Evolutionary conservation across 2,113 vertebrate species (phyloP).

Genomic region (Apteryx mantelli): DNA sequence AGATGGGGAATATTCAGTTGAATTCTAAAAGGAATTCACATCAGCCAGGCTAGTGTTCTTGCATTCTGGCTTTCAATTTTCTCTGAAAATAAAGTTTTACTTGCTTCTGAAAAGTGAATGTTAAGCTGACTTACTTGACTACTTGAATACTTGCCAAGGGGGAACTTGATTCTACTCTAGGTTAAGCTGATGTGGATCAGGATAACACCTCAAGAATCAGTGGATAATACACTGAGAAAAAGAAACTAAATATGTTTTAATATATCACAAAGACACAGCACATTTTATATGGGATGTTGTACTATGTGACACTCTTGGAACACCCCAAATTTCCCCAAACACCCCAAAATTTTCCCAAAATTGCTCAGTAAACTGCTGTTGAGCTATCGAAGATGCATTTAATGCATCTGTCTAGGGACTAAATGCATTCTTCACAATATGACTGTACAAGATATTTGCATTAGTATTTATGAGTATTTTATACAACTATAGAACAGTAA

Average conservation of each 20-base stretch:
- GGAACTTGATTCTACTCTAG: background rate
- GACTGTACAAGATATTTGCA: background rate
- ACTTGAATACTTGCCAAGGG: background rate
- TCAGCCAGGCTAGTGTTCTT: background rate
- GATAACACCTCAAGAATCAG: background rate
- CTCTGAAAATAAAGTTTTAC: background rate
- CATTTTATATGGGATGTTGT: fast-evolving
- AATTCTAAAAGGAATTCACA: background rate
- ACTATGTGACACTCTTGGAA: background rate
- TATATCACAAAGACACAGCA: background rate
- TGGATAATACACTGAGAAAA: background rate
- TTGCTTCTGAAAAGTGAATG: background rate
- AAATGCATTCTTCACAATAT: background rate
- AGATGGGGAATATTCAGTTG: background rate
- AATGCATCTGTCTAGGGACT: background rate
- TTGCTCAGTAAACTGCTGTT: background rate
- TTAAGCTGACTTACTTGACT: background rate
- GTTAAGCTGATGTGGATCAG: background rate
- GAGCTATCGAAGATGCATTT: background rate
- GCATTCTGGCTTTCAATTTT: background rate
- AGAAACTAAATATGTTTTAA: background rate
- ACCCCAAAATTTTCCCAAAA: background rate
- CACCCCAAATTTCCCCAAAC: no score
- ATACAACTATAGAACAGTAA: background rate
- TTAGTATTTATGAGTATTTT: background rate